A percentile compares a stretch with the other conserved stretches of the same genome.
Evolutionary conservation across 2,797 vertebrate species (phyloP).

Genomic region (Dromococcyx pavoninus): DNA sequence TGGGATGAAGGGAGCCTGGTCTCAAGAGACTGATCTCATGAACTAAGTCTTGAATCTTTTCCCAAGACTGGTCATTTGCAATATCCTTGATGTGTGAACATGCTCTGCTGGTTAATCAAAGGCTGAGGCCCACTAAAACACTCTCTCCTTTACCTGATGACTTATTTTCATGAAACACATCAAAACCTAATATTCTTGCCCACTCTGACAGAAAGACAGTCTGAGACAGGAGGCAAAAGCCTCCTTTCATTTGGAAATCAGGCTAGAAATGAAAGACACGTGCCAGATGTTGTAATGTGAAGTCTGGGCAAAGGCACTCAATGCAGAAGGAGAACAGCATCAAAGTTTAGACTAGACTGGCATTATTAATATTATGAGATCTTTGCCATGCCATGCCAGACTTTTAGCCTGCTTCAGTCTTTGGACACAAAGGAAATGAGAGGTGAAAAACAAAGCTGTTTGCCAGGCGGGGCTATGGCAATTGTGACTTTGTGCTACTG

Average conservation of each 20-base stretch:
- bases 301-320: not conserved
- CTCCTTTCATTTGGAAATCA: not conserved
- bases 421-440: not conserved
- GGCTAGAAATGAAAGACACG: not conserved
- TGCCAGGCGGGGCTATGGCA: not conserved
- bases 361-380: not conserved
- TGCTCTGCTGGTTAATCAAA: slow-evolving; percentile 1
- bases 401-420: not conserved
- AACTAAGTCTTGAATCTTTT: not conserved
- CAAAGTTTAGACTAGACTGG: not conserved
- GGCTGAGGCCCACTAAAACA: not conserved
- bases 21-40: not conserved
- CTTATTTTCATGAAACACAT: not conserved
- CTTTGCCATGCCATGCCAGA: not conserved
- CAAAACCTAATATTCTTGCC: not conserved
- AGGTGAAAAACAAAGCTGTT: not conserved
- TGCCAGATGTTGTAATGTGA: not conserved
- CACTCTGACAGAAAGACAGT: not conserved
- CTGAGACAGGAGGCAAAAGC: not conserved
- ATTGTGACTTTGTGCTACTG: not conserved
- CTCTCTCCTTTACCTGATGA: not conserved
- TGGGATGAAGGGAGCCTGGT: not conserved
- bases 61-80: not conserved
- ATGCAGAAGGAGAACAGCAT: not conserved
- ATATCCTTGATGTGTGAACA: not conserved